These are phyloP conservation scores for Amphiprion percula DNA, from an alignment of 2,113 vertebrate species.

Conservation along the genomic window DNA sequence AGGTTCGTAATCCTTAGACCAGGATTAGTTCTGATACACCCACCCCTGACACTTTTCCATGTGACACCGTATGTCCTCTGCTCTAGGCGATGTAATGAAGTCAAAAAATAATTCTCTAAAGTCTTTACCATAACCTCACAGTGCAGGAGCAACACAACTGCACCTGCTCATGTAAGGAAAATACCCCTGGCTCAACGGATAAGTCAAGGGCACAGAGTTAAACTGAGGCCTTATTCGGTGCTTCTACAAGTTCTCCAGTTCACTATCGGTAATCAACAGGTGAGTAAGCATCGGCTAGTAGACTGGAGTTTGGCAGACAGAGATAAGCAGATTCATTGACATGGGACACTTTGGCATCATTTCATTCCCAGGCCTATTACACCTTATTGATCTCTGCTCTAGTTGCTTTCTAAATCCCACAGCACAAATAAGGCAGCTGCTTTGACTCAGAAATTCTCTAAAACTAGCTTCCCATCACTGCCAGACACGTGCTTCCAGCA, in stretches of 20 bases:
- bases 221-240: slow-evolving; percentile 56
- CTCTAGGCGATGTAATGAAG: slow-evolving; percentile 35
- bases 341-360: slow-evolving; percentile 78
- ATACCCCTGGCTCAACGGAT: slow-evolving; percentile 43
- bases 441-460: slow-evolving; percentile 66
- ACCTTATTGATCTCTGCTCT: slow-evolving; percentile 81
- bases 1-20: slow-evolving; percentile 27
- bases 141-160: slow-evolving; percentile 17
- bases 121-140: slow-evolving; percentile 44
- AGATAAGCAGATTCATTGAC: slow-evolving; percentile 86
- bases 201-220: slow-evolving; percentile 62
- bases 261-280: slow-evolving; percentile 80
- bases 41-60: slow-evolving; percentile 9
- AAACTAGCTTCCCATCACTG: slow-evolving; percentile 25
- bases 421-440: slow-evolving; percentile 71
- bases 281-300: slow-evolving; percentile 66
- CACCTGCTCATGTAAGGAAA: slow-evolving; percentile 21
- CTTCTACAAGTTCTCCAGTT: slow-evolving; percentile 54
- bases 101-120: slow-evolving; percentile 33
- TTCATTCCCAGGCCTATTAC: slow-evolving; percentile 81
- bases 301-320: slow-evolving; percentile 72
- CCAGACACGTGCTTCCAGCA: slow-evolving; percentile 53
- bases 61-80: slow-evolving; percentile 4
- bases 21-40: slow-evolving; percentile 38
- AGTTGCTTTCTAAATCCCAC: slow-evolving; percentile 69